Evolutionary conservation across 2,113 vertebrate genomes (phyloP).

Genomic region (Odontesthes bonariensis): DNA sequence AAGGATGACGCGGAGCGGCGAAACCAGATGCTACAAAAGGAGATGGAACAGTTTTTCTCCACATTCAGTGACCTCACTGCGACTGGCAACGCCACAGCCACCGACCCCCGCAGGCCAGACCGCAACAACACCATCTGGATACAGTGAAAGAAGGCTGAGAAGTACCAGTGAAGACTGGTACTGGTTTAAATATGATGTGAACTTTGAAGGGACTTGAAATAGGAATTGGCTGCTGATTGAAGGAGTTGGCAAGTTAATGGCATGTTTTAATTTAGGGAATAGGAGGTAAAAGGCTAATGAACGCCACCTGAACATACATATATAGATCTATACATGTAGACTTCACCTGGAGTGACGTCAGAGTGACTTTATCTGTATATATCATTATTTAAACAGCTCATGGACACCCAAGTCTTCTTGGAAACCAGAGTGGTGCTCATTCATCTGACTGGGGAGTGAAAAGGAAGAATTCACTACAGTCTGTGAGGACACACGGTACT

Average conservation of each 20-base stretch:
- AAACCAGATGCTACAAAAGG: slow-evolving; percentile 97
- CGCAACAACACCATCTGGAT: slow-evolving; percentile 96
- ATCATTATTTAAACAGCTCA: slow-evolving; percentile 65
- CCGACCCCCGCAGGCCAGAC: slow-evolving; percentile 90
- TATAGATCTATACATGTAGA: slow-evolving; percentile 11
- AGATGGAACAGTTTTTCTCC: slow-evolving; percentile 99
- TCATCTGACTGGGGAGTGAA: slow-evolving; percentile 26
- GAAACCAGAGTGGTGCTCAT: slow-evolving; percentile 28
- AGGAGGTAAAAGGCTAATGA: slow-evolving; percentile 6
- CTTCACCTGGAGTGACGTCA: slow-evolving; percentile 74
- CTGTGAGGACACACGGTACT: slow-evolving; percentile 16
- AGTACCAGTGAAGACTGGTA: slow-evolving; percentile 16
- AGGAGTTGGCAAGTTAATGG: slow-evolving; percentile 12
- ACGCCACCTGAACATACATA: slow-evolving; percentile 12
- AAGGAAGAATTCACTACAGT: slow-evolving; percentile 65
- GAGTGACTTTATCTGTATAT: slow-evolving; percentile 60
- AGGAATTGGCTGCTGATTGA: slow-evolving; percentile 60
- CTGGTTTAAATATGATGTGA: slow-evolving; percentile 29
- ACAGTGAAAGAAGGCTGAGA: slow-evolving; percentile 84
- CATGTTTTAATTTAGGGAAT: slow-evolving; percentile 54
- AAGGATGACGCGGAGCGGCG: slow-evolving; percentile 97
- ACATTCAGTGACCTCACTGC: slow-evolving; percentile 95
- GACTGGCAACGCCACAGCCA: slow-evolving; percentile 81
- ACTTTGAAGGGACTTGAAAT: slow-evolving; percentile 39
- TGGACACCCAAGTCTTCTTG: slow-evolving; percentile 7